Evolutionary conservation across 2,113 vertebrate genomes (phyloP).

Genomic region (Otus sunia): DNA sequence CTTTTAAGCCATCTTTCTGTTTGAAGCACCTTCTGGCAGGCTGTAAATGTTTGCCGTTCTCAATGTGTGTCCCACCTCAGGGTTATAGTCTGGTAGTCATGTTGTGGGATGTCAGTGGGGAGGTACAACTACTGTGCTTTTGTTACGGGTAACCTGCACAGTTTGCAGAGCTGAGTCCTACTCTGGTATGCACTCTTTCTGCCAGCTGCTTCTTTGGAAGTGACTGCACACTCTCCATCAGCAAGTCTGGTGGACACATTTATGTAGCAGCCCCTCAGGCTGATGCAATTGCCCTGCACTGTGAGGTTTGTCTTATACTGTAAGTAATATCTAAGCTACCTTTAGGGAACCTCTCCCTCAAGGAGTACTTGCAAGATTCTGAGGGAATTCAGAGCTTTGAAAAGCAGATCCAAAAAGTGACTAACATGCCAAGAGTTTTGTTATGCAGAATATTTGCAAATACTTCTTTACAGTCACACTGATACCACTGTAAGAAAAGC

Average conservation of each 20-base stretch:
- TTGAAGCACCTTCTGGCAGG: slow-evolving; percentile 30
- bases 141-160: neutral
- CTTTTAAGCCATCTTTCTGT: slow-evolving; percentile 48
- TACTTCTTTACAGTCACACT: neutral
- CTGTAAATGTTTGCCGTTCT: neutral
- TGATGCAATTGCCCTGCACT: neutral
- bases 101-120: neutral
- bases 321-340: neutral
- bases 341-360: neutral
- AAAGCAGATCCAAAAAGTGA: neutral
- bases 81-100: neutral
- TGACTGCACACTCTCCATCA: neutral
- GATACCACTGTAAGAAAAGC: neutral
- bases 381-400: neutral
- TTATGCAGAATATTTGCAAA: neutral
- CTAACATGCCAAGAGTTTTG: neutral
- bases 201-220: neutral
- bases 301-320: neutral
- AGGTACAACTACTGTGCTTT: neutral
- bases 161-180: neutral
- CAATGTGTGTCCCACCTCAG: neutral
- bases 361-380: neutral
- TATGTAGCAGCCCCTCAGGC: neutral
- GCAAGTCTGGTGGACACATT: neutral
- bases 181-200: neutral